Evolutionary conservation across 2,888 invertebrate genomes (phyloP).

Genomic region (Sminthurinus aureus): DNA sequence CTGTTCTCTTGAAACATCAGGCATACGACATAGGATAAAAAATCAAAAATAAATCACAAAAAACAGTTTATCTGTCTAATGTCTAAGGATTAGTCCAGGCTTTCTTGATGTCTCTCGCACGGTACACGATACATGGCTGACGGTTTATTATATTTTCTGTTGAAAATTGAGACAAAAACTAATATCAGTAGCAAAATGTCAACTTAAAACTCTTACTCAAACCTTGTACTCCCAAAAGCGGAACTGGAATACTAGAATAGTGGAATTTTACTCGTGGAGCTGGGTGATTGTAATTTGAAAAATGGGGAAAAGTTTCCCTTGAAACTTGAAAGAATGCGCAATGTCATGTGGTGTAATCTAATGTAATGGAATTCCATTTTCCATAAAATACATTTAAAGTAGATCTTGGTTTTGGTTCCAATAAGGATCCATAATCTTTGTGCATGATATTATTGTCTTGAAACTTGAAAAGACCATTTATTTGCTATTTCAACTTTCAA

Average conservation of each 20-base stretch:
- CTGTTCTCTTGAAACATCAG: background rate
- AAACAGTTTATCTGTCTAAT: slow-evolving; percentile 2
- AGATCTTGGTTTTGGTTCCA: background rate
- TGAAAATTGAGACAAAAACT: background rate
- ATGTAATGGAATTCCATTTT: slow-evolving; percentile 6
- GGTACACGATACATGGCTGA: background rate
- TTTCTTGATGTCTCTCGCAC: background rate
- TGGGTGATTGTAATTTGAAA: background rate
- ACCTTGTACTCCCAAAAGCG: too few relatives aligned
- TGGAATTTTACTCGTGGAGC: background rate
- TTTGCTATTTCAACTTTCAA: too few relatives aligned
- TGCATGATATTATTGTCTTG: too few relatives aligned
- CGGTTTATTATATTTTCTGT: background rate
- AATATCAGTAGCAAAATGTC: too few relatives aligned
- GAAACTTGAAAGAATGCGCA: background rate
- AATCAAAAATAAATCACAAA: background rate
- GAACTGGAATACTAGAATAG: too few relatives aligned
- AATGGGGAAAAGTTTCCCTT: background rate
- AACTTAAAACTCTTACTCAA: too few relatives aligned
- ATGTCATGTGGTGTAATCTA: background rate
- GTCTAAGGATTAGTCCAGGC: background rate
- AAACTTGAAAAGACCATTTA: too few relatives aligned
- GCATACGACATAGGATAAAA: background rate
- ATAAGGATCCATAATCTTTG: too few relatives aligned
- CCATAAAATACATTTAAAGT: background rate